These are phyloP conservation scores for Hyperoplus lanceolatus DNA, from an alignment of 2,797 vertebrate species.

Conservation along the genomic window DNA sequence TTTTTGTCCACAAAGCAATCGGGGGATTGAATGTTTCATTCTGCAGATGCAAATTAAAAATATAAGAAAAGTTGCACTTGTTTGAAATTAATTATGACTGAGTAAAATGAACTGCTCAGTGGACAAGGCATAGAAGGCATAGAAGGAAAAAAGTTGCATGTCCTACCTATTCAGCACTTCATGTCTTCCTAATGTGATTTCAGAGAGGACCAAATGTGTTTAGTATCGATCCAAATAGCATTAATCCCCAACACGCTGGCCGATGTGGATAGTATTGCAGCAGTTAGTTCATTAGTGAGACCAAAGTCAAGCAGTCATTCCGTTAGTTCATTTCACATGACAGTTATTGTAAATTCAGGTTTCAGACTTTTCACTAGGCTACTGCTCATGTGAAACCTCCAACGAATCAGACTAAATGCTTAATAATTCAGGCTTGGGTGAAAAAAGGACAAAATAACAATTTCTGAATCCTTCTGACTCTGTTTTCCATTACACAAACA, in stretches of 20 bases:
- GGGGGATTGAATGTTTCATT: neutral
- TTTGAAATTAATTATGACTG: conserved; percentile 1
- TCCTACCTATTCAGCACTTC: conserved; percentile 39
- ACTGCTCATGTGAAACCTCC: neutral
- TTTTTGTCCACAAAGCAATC: neutral
- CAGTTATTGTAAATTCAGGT: neutral
- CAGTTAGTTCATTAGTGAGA: conserved; percentile 30
- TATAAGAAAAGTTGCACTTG: neutral
- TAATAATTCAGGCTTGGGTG: neutral
- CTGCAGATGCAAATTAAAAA: neutral
- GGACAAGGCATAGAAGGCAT: neutral
- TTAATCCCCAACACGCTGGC: conserved; percentile 11
- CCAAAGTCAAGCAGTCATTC: conserved; percentile 31
- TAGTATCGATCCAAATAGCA: conserved; percentile 59
- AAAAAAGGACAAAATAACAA: neutral
- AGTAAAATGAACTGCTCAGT: neutral
- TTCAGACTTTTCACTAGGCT: neutral
- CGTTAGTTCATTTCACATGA: neutral
- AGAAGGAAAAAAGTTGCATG: neutral
- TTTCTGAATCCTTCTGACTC: no score
- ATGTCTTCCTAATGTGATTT: conserved; percentile 52
- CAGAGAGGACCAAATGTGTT: conserved; percentile 41
- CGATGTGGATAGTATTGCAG: neutral
- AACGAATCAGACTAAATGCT: neutral
- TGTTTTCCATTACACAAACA: no score